These are phyloP conservation scores for Catonia carolina DNA, from an alignment of 2,888 invertebrate species.

Conservation along the genomic window DNA sequence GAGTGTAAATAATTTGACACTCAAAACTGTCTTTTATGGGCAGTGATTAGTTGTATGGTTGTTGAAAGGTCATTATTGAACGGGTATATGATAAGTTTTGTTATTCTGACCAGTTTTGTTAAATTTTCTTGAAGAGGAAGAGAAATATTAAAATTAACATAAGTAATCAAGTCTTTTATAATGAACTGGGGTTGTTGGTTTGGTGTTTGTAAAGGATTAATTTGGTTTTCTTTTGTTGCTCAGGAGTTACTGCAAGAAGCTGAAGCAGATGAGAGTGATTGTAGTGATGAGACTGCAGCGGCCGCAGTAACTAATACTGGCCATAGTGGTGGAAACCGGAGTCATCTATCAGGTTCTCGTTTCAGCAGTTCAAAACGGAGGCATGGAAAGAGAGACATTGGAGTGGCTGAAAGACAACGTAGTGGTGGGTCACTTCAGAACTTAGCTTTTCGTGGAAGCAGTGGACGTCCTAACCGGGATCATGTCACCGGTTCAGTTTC, in stretches of 20 bases:
- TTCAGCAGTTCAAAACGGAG: no score
- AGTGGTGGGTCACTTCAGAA: conserved; percentile 22
- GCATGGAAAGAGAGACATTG: neutral
- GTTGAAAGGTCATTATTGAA: no score
- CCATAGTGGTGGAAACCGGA: conserved; percentile 8
- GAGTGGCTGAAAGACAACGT: neutral
- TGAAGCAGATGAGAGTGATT: conserved; percentile 26
- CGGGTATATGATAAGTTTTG: no score
- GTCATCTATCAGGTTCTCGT: neutral
- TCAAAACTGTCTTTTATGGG: no score
- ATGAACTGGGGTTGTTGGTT: no score
- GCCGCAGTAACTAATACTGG: neutral
- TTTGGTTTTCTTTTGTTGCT: conserved; percentile 4
- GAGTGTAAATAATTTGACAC: no score
- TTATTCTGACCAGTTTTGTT: no score
- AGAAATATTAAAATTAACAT: no score
- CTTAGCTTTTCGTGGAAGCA: conserved; percentile 11
- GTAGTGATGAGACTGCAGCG: conserved; percentile 10
- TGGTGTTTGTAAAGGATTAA: no score
- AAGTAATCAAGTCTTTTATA: no score
- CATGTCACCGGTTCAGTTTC: conserved; percentile 14
- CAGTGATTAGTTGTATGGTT: no score
- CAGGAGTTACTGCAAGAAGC: conserved; percentile 28
- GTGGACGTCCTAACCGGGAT: neutral
- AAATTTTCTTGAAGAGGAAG: no score